These are phyloP conservation scores for Coenobita brevimanus DNA, from an alignment of 1,140 invertebrate species.

Conservation along the genomic window DNA sequence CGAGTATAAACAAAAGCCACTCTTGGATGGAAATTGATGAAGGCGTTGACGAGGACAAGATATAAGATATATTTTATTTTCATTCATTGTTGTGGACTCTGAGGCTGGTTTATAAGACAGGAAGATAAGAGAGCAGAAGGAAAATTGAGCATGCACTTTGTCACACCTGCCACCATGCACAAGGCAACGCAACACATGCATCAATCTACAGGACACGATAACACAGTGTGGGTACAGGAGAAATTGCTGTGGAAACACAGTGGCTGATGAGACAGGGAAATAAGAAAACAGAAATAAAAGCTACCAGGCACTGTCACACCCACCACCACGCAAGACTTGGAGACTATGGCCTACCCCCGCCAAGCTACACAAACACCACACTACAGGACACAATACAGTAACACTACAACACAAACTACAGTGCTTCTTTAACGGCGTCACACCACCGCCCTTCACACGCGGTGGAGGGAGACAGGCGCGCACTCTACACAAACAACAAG, in stretches of 20 bases:
- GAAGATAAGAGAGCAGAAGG: background rate
- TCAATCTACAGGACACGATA: constrained; percentile 4
- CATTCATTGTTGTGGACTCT: constrained; percentile 7
- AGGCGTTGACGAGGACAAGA: background rate
- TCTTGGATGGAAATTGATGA: background rate
- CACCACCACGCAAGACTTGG: no score
- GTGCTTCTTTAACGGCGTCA: no score
- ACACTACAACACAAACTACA: no score
- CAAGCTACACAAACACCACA: no score
- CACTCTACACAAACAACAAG: background rate
- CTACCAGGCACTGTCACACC: no score
- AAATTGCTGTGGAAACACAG: background rate
- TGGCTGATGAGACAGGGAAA: no score
- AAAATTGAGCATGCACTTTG: background rate
- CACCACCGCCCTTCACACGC: no score
- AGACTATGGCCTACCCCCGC: no score
- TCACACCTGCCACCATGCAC: background rate
- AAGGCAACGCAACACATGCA: no score
- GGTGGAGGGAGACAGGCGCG: no score
- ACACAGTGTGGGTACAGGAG: background rate
- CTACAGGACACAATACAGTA: no score
- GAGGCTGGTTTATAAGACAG: background rate
- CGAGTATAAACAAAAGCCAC: background rate
- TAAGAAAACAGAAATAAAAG: no score
- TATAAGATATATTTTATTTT: background rate